These are phyloP conservation scores for Amazona finschi DNA, from an alignment of 2,797 vertebrate genomes.

Conservation along the genomic window DNA sequence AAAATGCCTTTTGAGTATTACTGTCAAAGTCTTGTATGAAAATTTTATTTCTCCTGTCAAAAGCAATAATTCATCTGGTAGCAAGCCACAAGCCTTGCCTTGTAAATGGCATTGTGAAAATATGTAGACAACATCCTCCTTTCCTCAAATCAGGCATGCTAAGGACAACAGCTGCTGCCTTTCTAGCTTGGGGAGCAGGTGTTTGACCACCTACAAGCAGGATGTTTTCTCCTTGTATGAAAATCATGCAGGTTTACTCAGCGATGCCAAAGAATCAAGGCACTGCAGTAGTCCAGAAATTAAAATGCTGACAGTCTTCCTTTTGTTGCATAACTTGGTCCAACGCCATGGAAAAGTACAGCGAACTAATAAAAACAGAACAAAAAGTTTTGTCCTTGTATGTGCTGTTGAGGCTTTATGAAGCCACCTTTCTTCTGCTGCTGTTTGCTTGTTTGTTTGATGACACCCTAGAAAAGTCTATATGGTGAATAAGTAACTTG, in stretches of 20 bases:
- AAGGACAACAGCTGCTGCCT: constrained; percentile 69
- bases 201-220: constrained; percentile 76
- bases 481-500: constrained; percentile 4
- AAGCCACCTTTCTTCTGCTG: constrained; percentile 14
- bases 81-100: constrained; percentile 51
- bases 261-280: constrained; percentile 60
- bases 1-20: not conserved
- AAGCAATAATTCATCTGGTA: constrained; percentile 40
- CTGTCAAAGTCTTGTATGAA: constrained; percentile 31
- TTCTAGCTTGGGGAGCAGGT: constrained; percentile 72
- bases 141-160: constrained; percentile 30
- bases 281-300: constrained; percentile 64
- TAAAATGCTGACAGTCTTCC: constrained; percentile 44
- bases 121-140: constrained; percentile 55
- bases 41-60: constrained; percentile 63
- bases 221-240: constrained; percentile 64
- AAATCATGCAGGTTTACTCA: constrained; percentile 49
- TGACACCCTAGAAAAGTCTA: not conserved
- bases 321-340: constrained; percentile 50
- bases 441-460: constrained; percentile 26
- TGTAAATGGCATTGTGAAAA: constrained; percentile 63
- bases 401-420: not conserved
- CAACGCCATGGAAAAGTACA: constrained; percentile 64
- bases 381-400: constrained; percentile 10
- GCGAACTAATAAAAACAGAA: constrained; percentile 44